Evolutionary conservation across 1,140 invertebrate genomes (phyloP), one percentile per base, ranked within the genome.

Genomic region (Temnothorax nylanderi): DNA sequence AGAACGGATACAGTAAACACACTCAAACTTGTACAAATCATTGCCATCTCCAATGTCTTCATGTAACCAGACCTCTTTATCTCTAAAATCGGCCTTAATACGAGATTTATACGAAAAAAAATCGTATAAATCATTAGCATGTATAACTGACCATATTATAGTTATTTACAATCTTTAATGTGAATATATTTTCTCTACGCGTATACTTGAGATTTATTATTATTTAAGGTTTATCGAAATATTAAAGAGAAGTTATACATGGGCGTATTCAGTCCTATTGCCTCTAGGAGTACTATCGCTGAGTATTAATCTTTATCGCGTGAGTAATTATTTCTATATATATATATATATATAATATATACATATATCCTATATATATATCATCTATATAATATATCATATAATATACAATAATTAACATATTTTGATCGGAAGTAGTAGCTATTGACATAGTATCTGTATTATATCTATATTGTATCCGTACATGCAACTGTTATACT

Each of bases 241-340:
- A 1, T 26, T 26, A 16, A 54, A 34, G 5, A 37, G 4, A 44
- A 65, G 8, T 54, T 65, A 16, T 13, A 51, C 1, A 32, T 51
- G 6, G 21, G 11, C 58, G 3, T 82, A 74, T 32, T 37, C 56
- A 10, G 2, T 49, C 16, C 1, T 86, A 13, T n/a, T 72, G 5
- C 47, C 67, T 3, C 18, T 84, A 7, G 69, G 58, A 1, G 21
- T 64, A 8, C 3, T 64, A 26, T 65, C 69, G 13, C 16, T 75
- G 2, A 87, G 67, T 18, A 16, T 87, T 44, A 84, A 74, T 84
- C 69, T 87, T 5, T 87, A 87, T 21, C 58, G 58, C 13, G 86
- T 87, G 16, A 87, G 78, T 86, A 72, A 49, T 60, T 54, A 16
- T 54, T 54, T 6, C 0, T 2, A 18, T n/a, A 6, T 6, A 3